These are phyloP conservation scores for Solea solea DNA, from an alignment of 2,113 vertebrate genomes.

Conservation along the genomic window DNA sequence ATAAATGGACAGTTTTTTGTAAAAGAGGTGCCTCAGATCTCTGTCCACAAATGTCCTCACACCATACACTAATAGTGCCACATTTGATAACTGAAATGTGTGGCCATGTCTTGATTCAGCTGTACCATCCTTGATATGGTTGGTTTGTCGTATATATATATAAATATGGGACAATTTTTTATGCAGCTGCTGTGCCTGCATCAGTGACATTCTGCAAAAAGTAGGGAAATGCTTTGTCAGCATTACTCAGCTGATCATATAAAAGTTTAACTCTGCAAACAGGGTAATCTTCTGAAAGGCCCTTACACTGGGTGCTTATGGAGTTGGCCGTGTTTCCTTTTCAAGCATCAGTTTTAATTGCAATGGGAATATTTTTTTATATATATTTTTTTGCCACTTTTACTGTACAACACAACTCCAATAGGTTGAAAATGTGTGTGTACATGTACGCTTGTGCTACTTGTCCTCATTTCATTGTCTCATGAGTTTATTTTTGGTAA, in stretches of 20 bases:
- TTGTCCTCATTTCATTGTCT: too few relatives aligned
- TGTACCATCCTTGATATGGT: constrained; percentile 16
- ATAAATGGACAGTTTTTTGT: too few relatives aligned
- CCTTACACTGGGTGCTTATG: neutral
- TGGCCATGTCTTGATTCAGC: constrained; percentile 29
- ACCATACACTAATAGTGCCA: too few relatives aligned
- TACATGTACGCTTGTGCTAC: neutral
- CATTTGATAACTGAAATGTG: neutral
- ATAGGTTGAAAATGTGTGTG: neutral
- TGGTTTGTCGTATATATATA: constrained; percentile 37
- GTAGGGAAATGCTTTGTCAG: constrained; percentile 24
- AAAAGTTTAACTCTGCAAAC: neutral
- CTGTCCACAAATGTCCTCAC: too few relatives aligned
- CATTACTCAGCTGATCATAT: constrained; percentile 24
- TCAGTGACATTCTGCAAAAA: neutral
- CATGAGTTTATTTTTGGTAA: neutral
- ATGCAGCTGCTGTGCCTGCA: constrained; percentile 28
- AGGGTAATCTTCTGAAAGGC: neutral
- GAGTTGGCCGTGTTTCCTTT: neutral
- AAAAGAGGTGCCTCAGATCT: too few relatives aligned
- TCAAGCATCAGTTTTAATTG: constrained; percentile 20
- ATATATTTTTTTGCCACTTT: neutral
- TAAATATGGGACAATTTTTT: constrained; percentile 8
- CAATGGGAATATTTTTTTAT: neutral
- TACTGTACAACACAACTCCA: neutral